These are phyloP conservation scores for Phthorimaea operculella DNA, from an alignment of 1,140 invertebrate species.

Conservation along the genomic window DNA sequence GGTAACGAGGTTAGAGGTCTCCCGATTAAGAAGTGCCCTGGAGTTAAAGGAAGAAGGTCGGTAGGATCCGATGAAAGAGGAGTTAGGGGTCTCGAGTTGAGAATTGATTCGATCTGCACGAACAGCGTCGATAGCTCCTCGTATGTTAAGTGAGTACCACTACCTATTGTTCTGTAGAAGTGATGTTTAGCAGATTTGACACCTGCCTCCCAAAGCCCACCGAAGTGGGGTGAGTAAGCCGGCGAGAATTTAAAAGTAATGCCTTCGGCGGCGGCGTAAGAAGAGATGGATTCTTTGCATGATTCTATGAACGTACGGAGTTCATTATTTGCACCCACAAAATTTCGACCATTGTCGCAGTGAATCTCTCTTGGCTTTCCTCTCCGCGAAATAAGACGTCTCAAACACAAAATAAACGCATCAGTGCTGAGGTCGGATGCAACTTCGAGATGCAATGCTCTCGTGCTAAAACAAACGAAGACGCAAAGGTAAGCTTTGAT, in stretches of 20 bases:
- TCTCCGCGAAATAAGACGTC: constrained; percentile 14
- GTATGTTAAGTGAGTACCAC: constrained; percentile 22
- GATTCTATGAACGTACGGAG: neutral
- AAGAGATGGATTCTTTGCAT: constrained; percentile 7
- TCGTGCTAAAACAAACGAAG: constrained; percentile 13
- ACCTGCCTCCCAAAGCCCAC: constrained; percentile 29
- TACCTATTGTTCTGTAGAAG: constrained; percentile 21
- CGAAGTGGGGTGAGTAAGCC: constrained; percentile 27
- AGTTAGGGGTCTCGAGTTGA: constrained; percentile 18
- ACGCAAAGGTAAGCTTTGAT: constrained; percentile 15
- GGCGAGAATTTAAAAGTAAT: constrained; percentile 33
- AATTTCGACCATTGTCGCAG: constrained; percentile 9
- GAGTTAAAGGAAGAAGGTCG: constrained; percentile 10
- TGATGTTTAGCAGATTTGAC: constrained; percentile 26
- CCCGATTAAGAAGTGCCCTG: constrained; percentile 16
- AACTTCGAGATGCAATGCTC: constrained; percentile 12
- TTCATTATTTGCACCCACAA: constrained; percentile 10
- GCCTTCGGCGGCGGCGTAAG: constrained; percentile 4
- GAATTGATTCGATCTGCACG: constrained; percentile 21
- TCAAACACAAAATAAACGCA: constrained; percentile 9
- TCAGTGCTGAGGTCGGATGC: constrained; percentile 10
- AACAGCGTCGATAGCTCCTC: constrained; percentile 33
- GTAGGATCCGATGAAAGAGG: constrained; percentile 11
- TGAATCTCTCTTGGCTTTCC: constrained; percentile 9
- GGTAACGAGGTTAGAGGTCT: constrained; percentile 10